Conservation (phyloP, 2,113 vertebrate genomes). For the Apodemus speciosus region DNA sequence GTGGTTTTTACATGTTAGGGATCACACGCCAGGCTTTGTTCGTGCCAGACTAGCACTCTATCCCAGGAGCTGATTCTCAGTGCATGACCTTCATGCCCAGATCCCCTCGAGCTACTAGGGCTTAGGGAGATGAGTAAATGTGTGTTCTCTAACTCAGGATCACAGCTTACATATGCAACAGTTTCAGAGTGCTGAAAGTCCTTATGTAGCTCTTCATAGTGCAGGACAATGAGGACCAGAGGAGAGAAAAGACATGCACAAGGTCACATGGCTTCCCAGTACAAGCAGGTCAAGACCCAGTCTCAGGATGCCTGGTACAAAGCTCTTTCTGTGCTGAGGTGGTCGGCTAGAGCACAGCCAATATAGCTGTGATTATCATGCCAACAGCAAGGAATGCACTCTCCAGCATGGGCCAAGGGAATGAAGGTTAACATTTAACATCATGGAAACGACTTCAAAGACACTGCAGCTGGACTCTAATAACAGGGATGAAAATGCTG, state of each 20-base stretch:
- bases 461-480: conserved; percentile 82
- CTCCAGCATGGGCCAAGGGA: conserved; percentile 79
- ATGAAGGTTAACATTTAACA: conserved; percentile 84
- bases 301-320: background rate
- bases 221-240: background rate
- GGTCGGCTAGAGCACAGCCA: conserved; percentile 71
- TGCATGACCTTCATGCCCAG: conserved; percentile 13
- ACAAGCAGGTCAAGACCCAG: background rate
- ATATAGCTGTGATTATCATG: conserved; percentile 75
- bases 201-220: background rate
- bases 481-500: conserved; percentile 82
- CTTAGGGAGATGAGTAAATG: background rate
- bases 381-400: conserved; percentile 82
- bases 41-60: background rate
- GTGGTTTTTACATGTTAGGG: background rate
- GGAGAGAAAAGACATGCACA: background rate
- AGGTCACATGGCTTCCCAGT: conserved; percentile 33
- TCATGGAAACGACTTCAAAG: conserved; percentile 84
- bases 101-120: conserved; percentile 65
- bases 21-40: background rate
- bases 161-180: background rate
- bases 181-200: background rate
- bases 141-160: background rate
- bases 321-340: conserved; percentile 44
- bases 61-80: conserved; percentile 40